Base-by-base conservation (phyloP, 2,797 vertebrate genomes). In the Serranus cabrilla region DNA sequence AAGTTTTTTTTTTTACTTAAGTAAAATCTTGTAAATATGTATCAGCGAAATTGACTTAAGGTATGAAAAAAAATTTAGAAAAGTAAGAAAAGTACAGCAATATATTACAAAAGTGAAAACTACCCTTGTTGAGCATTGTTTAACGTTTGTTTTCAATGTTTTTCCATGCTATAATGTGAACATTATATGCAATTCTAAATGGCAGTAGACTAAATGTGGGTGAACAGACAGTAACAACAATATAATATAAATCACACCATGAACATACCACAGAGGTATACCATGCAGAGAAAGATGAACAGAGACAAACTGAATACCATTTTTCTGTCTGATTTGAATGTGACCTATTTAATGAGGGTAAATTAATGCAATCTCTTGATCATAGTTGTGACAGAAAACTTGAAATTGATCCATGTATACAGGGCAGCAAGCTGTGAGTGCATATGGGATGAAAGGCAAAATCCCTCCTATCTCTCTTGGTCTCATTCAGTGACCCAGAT, bases 401-500 rank as follows among this genome's bases (percentile, higher is more conserved):
- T 91, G 82, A 87, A 90, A 89, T 49, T 73, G 75, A 90, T 85
- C 86, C 81, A 90, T 80, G 80, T 82, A 67, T 47, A 75, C 76
- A 76, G 76, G 86, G 76, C 78, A 55, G 70, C 83, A 84, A 85
- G 83, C 90, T 88, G 84, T 83, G 85, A 79, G 77, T 72, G 82
- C 87, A 88, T 82, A 91, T 89, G 90, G 58, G 85, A 91, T 85
- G 79, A 84, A 90, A 89, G 84, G 43, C 78, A 64, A 83, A 87
- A 83, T 77, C 82, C 76, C 87, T 88, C 58, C 80, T 83, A 54
- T 85, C 81, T 82, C 69, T 81, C 55, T 86, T 66, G 27, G 67
- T 84, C 84, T 85, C 75, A 50, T 65, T 85, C 80, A 75, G 83
- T 94, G 92, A 95, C 94, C 94, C 92, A 94, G 90, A 93, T 95